These are phyloP conservation scores for Semnopithecus entellus DNA, from an alignment of 2,113 vertebrate species.

Conservation along the genomic window DNA sequence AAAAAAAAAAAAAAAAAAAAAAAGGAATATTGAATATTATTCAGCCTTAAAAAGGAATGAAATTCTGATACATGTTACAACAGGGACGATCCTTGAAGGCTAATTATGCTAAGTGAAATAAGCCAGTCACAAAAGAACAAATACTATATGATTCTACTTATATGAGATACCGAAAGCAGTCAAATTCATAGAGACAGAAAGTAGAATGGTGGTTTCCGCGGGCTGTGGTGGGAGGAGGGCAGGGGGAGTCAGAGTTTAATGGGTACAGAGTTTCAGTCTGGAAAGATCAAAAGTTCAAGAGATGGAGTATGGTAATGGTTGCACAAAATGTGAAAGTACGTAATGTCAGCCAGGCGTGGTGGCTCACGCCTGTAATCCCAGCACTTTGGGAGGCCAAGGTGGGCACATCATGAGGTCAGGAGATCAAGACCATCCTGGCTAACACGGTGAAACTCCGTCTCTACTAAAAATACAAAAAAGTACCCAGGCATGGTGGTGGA, in stretches of 20 bases:
- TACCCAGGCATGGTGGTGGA: too few species aligned
- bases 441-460: too few species aligned
- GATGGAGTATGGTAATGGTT: not conserved
- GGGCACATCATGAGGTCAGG: too few species aligned
- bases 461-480: too few species aligned
- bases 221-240: fast-evolving
- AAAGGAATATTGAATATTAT: not conserved
- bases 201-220: too few species aligned
- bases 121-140: not conserved
- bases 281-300: not conserved
- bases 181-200: not conserved
- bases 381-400: too few species aligned
- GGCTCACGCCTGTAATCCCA: too few species aligned
- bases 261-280: not conserved
- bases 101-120: not conserved
- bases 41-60: not conserved
- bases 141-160: not conserved
- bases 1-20: too few species aligned
- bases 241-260: not conserved
- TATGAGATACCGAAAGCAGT: not conserved
- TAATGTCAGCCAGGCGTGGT: not conserved
- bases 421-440: too few species aligned
- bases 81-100: not conserved
- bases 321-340: not conserved
- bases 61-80: not conserved